Evolutionary conservation across 2,888 invertebrate species (phyloP).

Genomic region (Caenorhabditis plicata): DNA sequence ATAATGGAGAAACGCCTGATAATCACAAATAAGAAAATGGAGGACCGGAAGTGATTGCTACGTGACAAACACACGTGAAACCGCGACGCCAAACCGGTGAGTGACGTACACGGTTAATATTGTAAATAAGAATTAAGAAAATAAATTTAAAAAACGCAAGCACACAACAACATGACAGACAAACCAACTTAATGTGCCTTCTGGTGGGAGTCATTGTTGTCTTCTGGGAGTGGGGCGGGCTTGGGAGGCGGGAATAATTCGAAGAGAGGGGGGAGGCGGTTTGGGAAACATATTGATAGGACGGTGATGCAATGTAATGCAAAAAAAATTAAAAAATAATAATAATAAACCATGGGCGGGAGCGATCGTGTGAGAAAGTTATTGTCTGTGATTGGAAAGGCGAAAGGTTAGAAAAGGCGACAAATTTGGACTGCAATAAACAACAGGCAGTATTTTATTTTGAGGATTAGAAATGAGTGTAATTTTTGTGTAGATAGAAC

Average conservation of each 20-base stretch:
- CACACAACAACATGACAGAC: no score
- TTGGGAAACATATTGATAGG: neutral
- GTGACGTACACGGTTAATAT: neutral
- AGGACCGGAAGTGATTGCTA: neutral
- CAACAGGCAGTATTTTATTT: slow-evolving; percentile 5
- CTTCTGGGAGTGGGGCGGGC: no score
- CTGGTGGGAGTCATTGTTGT: no score
- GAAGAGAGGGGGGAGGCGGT: neutral
- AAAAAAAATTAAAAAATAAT: neutral
- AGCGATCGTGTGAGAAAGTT: no score
- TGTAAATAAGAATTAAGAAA: slow-evolving; percentile 1
- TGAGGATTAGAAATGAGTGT: no score
- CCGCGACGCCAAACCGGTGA: neutral
- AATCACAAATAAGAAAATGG: neutral
- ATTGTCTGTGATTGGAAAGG: no score
- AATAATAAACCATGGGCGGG: neutral
- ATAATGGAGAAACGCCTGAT: neutral
- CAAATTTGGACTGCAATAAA: neutral
- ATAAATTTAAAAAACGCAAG: slow-evolving; percentile 27
- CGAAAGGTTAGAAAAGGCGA: no score
- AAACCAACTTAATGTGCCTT: no score
- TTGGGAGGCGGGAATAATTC: neutral
- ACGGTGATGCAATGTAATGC: neutral
- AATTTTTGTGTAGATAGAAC: no score
- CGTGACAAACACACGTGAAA: neutral